Evolutionary conservation across 2,888 invertebrate species (phyloP), one percentile per base, ranked within the genome.

Genomic region (Philhelius pedissequus): DNA sequence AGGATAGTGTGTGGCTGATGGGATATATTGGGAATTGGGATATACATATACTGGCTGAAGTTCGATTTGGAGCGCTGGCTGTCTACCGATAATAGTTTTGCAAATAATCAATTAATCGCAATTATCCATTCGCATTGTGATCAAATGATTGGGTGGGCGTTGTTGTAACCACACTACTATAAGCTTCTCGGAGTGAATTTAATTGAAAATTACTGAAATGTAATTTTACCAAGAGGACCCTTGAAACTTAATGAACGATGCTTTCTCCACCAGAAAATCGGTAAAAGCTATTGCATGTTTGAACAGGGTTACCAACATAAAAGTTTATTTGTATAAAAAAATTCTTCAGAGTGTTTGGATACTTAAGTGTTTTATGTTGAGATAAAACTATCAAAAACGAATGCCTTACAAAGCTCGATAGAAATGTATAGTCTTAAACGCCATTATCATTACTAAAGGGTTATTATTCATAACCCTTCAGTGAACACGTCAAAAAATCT

Each of bases 31-130:
- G 5, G 13, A 56, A 56, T 32, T 32, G 50, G 54, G 62, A 74
- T 62, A n/a, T n/a, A n/a, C n/a, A n/a, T n/a, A n/a, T n/a, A 58
- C 58, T 58, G 25, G 40, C 50, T 54, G 32, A 54, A n/a, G 32
- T 50, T 60, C 30, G 62, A 74, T 64, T 64, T 76, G 70, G 66
- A 68, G 20, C n/a, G 62, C 54, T 77, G 75, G 62, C 54, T 77
- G 75, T 80, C 80, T 66, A 71, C 22, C 71, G 71, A 64, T 75
- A 76, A 84, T 80, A 84, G 84, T 79, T 84, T 84, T 71, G 71
- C 84, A 84, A 84, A 84, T 84, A 80, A 84, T 84, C 84, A 84
- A 84, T 84, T 84, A 79, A 84, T 84, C 84, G 84, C 70, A 80
- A 84, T 84, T 84, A 84, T 84, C 79, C 84, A 75, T 80, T 80